Base-by-base conservation (phyloP, 1,140 invertebrate genomes). In the Drosophila pseudoobscura region DNA sequence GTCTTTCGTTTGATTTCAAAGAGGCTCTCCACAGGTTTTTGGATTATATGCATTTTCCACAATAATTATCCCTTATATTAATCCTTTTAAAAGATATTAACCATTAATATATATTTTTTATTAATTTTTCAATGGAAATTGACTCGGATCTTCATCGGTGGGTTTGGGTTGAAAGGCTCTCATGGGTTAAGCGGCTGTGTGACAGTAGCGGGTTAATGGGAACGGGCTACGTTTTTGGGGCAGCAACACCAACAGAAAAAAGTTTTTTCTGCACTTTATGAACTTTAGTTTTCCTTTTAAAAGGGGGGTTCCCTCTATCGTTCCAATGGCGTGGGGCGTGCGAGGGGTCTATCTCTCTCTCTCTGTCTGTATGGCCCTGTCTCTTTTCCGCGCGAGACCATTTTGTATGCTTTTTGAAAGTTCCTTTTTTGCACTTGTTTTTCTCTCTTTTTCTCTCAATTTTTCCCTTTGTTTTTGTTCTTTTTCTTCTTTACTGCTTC, bases 231-330 rank as follows among this genome's bases (percentile, higher is more conserved):
- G 35, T 39, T 39, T 39, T 39, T 39, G 11, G 35, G 35, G 11
- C 35, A 39, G 35, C 35, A 39, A 39, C 35, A 39, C 11, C 57
- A 51, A 63, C 35, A 62, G 54, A 45, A 62, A 65, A 60, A 85
- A 57, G 41, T 39, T 68, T 78, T 78, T 78, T 82, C 76, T 78
- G 62, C 78, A 88, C 82, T 87, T 87, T 39, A 88, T 87, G 70
- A 88, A 82, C 82, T 87, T 44, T 26, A 22, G 41, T 39, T 71
- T 71, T 53, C 24, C 41, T 61, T 66, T n/a, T 1, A 20, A 26
- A 26, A 3, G n/a, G 26, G 44, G 26, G 64, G 51, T 35, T 31
- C 51, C 22, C 20, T 15, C 15, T 9, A 35, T 9, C 13, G 3
- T 35, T 11, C 8, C 9, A 8, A n/a, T 13, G 49, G 9, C 2